phyloP scores from a whole-genome alignment of 2,113 vertebrate species.

The Furnarius figulus region DNA sequence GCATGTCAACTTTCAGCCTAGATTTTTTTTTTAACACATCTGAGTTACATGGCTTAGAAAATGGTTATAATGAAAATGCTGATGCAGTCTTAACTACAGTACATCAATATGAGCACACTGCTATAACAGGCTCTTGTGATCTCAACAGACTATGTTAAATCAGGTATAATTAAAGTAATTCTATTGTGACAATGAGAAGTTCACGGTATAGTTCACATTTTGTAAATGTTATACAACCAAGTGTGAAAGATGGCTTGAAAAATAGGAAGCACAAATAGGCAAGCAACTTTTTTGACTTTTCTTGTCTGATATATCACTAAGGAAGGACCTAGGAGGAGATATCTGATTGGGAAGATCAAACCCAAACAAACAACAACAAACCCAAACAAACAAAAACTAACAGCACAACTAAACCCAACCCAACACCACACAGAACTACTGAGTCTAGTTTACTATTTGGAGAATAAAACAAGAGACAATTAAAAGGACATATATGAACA shows the following conservation, averaged over 20 bases:
- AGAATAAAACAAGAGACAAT: background rate
- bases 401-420: background rate
- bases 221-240: slow-evolving; percentile 7
- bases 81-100: slow-evolving; percentile 50
- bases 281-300: background rate
- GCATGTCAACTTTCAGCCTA: slow-evolving; percentile 1
- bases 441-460: background rate
- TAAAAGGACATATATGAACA: background rate
- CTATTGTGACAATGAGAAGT: slow-evolving; percentile 54
- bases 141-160: slow-evolving; percentile 42
- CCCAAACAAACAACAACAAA: background rate
- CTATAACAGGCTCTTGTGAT: slow-evolving; percentile 49
- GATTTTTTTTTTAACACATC: background rate
- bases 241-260: slow-evolving; percentile 31
- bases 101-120: slow-evolving; percentile 1
- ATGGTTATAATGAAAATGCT: slow-evolving; percentile 44
- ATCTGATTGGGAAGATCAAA: background rate
- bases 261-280: background rate
- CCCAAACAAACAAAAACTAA: background rate
- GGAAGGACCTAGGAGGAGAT: background rate
- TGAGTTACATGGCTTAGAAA: slow-evolving; percentile 33
- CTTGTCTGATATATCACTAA: slow-evolving; percentile 1
- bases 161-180: slow-evolving; percentile 58
- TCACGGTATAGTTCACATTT: slow-evolving; percentile 29
- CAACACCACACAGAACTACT: background rate